Evolutionary conservation across 2,797 vertebrate genomes (phyloP), one percentile per base, ranked within the genome.

Genomic region (Phrynocephalus forsythii): DNA sequence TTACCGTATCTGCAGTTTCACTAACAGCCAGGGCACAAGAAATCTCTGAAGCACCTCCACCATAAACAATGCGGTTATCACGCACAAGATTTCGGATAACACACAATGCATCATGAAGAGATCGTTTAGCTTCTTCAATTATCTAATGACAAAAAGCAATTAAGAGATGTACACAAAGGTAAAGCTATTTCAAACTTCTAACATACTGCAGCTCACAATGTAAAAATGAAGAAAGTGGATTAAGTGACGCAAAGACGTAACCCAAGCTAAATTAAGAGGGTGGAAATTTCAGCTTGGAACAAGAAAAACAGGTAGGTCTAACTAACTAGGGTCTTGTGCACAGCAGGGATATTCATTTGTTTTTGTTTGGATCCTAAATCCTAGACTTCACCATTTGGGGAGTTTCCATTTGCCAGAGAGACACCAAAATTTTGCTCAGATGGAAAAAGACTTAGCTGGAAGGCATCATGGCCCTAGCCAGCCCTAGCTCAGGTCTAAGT

Each of bases 71-170:
- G 0, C 99, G 98, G 91, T 98, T 99, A 93, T 99, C 99, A 24
- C 96, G 97, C 81, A 99, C 97, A 52, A 99, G 97, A 93, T 99
- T 99, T 72, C 99, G 98, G 91, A 99, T 99, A 22, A 99, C 99
- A 73, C 99, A 99, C 90, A 99, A 79, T 0, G 99, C 99, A 30
- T 99, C 99, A 0, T 99, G 99, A 77, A 99, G 98, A 0, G 99
- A 99, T 0, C 99, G 97, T 89, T 99, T 99, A 0, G 99, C 98
- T 93, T 99, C 99, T 92, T 99, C 99, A 5, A 99, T 99, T 77
- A 99, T 99, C 99, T 99, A 0, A 67, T 80, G 79, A 79, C 5
- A 87, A 44, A 0, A 85, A 0, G 18, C 8, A 87, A 86, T 28
- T 0, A 16, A 16, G 33, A 71, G 3, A 81, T 69, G 24, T n/a